phyloP scores from a whole-genome alignment of 2,888 invertebrate genomes.

The Sabellastarte sp. region DNA sequence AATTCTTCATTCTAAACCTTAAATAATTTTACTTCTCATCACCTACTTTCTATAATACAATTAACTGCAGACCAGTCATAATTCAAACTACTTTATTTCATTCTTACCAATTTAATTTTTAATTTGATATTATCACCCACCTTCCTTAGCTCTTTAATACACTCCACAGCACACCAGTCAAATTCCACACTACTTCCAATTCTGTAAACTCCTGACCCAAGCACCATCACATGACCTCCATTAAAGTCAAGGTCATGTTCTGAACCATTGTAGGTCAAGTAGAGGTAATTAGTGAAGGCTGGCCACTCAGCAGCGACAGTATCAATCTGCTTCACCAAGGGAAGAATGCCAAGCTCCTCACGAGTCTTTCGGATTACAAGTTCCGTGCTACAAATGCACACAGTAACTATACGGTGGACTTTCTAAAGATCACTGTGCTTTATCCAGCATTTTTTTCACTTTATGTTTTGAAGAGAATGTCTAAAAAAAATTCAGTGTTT shows the following conservation, averaged over 20 bases:
- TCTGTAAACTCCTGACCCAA: constrained; percentile 67
- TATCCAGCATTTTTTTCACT: too few species aligned
- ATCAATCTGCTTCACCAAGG: constrained; percentile 89
- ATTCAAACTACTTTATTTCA: too few species aligned
- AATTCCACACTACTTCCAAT: constrained; percentile 92
- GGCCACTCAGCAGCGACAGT: constrained; percentile 99
- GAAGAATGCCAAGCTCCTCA: constrained; percentile 39
- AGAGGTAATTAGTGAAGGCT: constrained; percentile 96
- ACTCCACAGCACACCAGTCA: constrained; percentile 99
- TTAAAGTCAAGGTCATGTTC: constrained; percentile 48
- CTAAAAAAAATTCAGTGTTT: too few species aligned
- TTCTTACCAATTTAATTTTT: too few species aligned
- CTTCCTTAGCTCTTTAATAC: constrained; percentile 83
- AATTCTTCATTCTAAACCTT: too few species aligned
- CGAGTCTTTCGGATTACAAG: constrained; percentile 62
- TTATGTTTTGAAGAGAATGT: too few species aligned
- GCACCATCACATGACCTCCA: constrained; percentile 66
- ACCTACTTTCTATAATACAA: too few species aligned
- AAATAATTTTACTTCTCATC: too few species aligned
- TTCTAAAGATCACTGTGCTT: too few species aligned
- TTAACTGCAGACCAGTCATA: too few species aligned
- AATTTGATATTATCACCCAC: constrained; percentile 42
- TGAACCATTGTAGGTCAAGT: constrained; percentile 88
- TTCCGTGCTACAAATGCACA: constrained; percentile 70
- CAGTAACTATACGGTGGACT: too few species aligned